A percentile compares a stretch with the other conserved stretches of the same genome.
phyloP scores from a whole-genome alignment of 1,140 invertebrate genomes.

The Zaprionus nigranus region DNA sequence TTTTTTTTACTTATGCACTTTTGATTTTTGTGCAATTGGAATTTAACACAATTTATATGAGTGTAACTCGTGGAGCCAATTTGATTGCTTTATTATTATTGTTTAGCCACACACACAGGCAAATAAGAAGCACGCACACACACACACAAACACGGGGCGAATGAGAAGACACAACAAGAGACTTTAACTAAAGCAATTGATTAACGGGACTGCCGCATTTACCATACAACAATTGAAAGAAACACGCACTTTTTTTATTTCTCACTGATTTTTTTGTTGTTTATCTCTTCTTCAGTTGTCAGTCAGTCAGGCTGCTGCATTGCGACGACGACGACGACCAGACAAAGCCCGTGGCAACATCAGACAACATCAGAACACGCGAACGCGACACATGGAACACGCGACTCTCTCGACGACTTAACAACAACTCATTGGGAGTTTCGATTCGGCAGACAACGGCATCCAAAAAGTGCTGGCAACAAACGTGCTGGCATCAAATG shows the following conservation, averaged over 20 bases:
- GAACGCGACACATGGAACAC: conserved; percentile 46
- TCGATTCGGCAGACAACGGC: conserved; percentile 19
- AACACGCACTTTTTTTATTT: conserved; percentile 35
- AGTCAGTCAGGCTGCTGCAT: conserved; percentile 34
- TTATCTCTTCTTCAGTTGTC: conserved; percentile 47
- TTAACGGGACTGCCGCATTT: conserved; percentile 28
- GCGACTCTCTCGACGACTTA: conserved; percentile 49
- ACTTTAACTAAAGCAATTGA: conserved; percentile 36
- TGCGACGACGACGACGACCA: conserved; percentile 42
- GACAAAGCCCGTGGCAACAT: conserved; percentile 51
- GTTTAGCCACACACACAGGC: conserved; percentile 36
- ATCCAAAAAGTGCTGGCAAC: neutral
- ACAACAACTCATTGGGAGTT: conserved; percentile 52
- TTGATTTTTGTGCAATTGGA: conserved; percentile 16
- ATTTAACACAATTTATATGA: conserved; percentile 37
- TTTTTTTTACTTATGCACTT: neutral
- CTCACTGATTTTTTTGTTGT: neutral
- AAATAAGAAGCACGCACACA: conserved; percentile 7
- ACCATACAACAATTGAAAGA: conserved; percentile 18
- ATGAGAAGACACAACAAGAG: conserved; percentile 22
- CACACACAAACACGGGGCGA: neutral
- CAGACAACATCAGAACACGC: conserved; percentile 41
- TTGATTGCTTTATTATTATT: conserved; percentile 56
- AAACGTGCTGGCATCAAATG: conserved; percentile 17
- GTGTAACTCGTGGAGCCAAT: conserved; percentile 29